A percentile compares a stretch with the other conserved stretches of the same genome.
Evolutionary conservation across 2,888 invertebrate species (phyloP).

Genomic region (Sisyra nigra): DNA sequence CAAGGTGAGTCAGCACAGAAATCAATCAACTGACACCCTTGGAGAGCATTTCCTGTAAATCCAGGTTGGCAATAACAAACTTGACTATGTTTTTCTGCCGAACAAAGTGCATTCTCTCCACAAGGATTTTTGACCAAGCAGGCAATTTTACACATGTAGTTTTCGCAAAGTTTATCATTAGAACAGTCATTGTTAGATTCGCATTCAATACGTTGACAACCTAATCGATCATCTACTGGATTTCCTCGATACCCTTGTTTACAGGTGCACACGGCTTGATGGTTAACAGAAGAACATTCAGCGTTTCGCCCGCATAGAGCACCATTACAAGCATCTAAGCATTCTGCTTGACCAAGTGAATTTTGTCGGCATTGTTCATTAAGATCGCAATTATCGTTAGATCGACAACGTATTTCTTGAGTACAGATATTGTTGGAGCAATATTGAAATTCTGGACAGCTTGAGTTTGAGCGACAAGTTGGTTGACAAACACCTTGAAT

Average conservation of each 20-base stretch:
- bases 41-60: conserved; percentile 61
- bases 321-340: conserved; percentile 57
- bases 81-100: conserved; percentile 65
- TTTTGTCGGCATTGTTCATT: conserved; percentile 57
- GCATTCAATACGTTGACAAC: conserved; percentile 70
- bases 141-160: conserved; percentile 71
- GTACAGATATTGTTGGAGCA: conserved; percentile 73
- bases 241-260: conserved; percentile 62
- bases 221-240: conserved; percentile 53
- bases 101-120: conserved; percentile 71
- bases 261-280: conserved; percentile 62
- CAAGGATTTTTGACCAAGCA: conserved; percentile 72
- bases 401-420: conserved; percentile 60
- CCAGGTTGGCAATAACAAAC: conserved; percentile 78
- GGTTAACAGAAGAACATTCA: conserved; percentile 55
- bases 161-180: conserved; percentile 68
- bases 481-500: conserved; percentile 74
- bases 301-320: conserved; percentile 70
- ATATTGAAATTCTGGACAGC: conserved; percentile 73
- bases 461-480: conserved; percentile 61
- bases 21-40: conserved; percentile 57
- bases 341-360: conserved; percentile 57
- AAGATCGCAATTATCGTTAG: conserved; percentile 53
- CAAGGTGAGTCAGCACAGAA: conserved; percentile 66
- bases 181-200: conserved; percentile 52